phyloP scores from a whole-genome alignment of 2,113 vertebrate species.

The Acinonyx jubatus region DNA sequence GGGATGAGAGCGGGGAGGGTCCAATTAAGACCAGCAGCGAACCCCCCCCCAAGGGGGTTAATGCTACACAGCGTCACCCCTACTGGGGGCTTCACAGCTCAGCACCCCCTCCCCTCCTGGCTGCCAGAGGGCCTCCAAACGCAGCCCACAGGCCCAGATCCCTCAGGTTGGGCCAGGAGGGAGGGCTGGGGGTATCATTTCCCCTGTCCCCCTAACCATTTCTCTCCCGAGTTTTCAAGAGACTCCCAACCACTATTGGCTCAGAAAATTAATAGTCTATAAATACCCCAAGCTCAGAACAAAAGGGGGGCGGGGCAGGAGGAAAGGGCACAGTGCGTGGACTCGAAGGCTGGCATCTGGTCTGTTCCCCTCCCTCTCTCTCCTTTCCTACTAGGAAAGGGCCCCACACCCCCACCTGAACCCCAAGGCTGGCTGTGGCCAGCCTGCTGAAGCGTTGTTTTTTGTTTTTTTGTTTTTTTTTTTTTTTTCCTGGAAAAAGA shows the following conservation, averaged over 20 bases:
- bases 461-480: neutral
- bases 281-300: slow-evolving; percentile 77
- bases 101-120: slow-evolving; percentile 31
- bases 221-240: slow-evolving; percentile 60
- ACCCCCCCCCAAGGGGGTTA: slow-evolving; percentile 61
- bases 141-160: slow-evolving; percentile 10
- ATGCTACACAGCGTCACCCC: slow-evolving; percentile 67
- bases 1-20: slow-evolving; percentile 16
- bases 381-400: slow-evolving; percentile 8
- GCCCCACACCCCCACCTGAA: neutral
- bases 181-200: neutral
- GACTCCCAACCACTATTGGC: slow-evolving; percentile 79
- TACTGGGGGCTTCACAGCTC: slow-evolving; percentile 65
- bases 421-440: neutral
- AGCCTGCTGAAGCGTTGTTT: neutral
- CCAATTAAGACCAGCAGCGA: slow-evolving; percentile 68
- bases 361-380: no score
- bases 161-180: slow-evolving; percentile 10
- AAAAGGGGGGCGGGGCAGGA: neutral
- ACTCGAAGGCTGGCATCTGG: neutral
- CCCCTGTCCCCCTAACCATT: neutral
- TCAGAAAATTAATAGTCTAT: slow-evolving; percentile 83
- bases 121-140: neutral
- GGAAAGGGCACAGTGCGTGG: neutral
- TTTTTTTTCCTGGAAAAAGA: neutral